Evolutionary conservation across 2,113 vertebrate genomes (phyloP), one percentile per base, ranked within the genome.

Genomic region (Ammodytes dubius): DNA sequence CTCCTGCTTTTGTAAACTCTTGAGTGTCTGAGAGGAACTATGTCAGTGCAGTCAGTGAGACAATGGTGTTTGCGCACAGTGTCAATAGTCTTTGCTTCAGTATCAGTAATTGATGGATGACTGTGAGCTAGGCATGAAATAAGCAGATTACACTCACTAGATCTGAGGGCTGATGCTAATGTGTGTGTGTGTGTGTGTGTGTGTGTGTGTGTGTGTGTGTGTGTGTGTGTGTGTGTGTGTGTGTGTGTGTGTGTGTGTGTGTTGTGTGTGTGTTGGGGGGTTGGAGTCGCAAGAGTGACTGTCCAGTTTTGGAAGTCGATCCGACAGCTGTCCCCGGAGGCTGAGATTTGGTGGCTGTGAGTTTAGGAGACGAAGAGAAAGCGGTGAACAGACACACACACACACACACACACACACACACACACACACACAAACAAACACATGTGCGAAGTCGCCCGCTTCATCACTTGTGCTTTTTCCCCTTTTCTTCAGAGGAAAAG

Each of bases 31-130:
- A 94, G 95, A 94, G 93, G 95, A 69, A 93, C 93, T 52, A 57
- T 79, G 95, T 95, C 90, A 17, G 45, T 69, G 79, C 83, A 68
- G 75, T 1, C 83, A 68, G 75, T 1, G 65, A 83, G 92, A 96
- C 96, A 96, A 95, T 95, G 94, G 96, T 93, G 93, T 95, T 91
- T 74, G 84, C 88, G 82, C 91, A 94, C 95, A 95, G 93, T 96
- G 96, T 96, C 96, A 96, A 96, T 96, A 95, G 96, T 95, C 94
- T 96, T 94, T 95, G 77, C 63, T 93, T 95, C 79, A 82, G 72
- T 91, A 83, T 84, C 63, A 58, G 85, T 93, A 94, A 93, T 92
- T 94, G 93, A 94, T 91, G 91, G 91, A 94, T 94, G 88, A 84
- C 88, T 90, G 74, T 70, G 87, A 90, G 89, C 92, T 83, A 77